phyloP scores from a whole-genome alignment of 1,140 invertebrate species.

The Drosophila repletoides region DNA sequence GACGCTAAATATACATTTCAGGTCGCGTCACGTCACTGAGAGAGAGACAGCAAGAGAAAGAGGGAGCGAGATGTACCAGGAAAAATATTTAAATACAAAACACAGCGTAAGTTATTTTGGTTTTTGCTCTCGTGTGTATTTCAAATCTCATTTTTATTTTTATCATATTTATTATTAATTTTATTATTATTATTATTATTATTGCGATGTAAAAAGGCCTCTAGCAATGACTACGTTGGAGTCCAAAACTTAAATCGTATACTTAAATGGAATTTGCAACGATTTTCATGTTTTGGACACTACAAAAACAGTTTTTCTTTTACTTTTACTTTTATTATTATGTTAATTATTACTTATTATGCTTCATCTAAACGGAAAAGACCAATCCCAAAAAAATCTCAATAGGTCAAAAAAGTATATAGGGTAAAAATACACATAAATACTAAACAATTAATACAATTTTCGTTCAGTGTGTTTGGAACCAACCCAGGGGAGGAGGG shows the following conservation, averaged over 20 bases:
- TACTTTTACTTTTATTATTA: conserved; percentile 51
- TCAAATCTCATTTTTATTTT: conserved; percentile 13
- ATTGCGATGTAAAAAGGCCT: conserved; percentile 47
- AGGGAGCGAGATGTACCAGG: no score
- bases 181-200: conserved; percentile 13
- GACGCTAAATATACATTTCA: no score
- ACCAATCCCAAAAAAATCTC: conserved; percentile 42
- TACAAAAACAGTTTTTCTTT: conserved; percentile 65
- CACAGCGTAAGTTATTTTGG: conserved; percentile 9
- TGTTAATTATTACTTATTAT: conserved; percentile 25
- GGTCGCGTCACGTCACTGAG: no score
- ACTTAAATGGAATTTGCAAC: conserved; percentile 31
- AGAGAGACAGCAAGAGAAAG: no score
- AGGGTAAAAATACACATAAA: conserved; percentile 61
- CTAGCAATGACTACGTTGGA: conserved; percentile 33
- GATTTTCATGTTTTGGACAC: conserved; percentile 57
- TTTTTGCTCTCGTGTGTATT: conserved; percentile 29
- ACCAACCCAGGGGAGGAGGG: not conserved
- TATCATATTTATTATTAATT: no score
- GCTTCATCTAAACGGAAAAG: conserved; percentile 26
- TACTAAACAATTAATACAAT: conserved; percentile 72
- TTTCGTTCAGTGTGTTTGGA: no score
- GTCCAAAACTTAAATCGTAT: conserved; percentile 17
- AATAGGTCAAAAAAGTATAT: conserved; percentile 24
- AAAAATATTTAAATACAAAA: no score